A percentile compares a stretch with the other conserved stretches of the same genome.
Evolutionary conservation across 2,888 invertebrate genomes (phyloP).

Genomic region (Apomyelois bistriatella): DNA sequence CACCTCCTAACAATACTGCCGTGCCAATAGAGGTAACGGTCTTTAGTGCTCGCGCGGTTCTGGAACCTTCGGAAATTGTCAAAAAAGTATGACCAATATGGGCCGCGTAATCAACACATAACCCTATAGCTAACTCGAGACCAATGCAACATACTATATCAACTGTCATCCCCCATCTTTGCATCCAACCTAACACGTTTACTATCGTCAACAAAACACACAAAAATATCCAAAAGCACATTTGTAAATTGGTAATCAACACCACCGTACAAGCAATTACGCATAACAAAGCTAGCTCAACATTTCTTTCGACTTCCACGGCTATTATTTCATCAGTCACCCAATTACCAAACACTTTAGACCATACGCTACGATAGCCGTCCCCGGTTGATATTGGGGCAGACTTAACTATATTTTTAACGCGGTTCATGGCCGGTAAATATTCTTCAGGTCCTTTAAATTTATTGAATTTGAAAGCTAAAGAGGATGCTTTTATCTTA

Average conservation of each 20-base stretch:
- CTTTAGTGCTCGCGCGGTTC: constrained; percentile 79
- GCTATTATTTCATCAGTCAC: constrained; percentile 89
- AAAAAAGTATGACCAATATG: constrained; percentile 91
- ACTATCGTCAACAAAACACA: constrained; percentile 87
- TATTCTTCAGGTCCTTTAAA: constrained; percentile 83
- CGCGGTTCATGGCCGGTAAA: constrained; percentile 86
- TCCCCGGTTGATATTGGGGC: constrained; percentile 81
- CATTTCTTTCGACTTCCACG: constrained; percentile 86
- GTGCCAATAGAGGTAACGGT: constrained; percentile 87
- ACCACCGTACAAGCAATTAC: constrained; percentile 89
- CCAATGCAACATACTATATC: constrained; percentile 91
- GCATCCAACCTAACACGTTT: constrained; percentile 88
- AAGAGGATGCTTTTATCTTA: constrained; percentile 79
- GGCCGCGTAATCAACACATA: constrained; percentile 91
- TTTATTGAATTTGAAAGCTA: constrained; percentile 82
- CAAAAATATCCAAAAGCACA: constrained; percentile 88
- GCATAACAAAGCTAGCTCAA: constrained; percentile 86
- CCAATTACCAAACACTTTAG: constrained; percentile 86
- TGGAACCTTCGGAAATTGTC: constrained; percentile 75
- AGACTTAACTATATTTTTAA: constrained; percentile 77
- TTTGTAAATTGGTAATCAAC: constrained; percentile 87
- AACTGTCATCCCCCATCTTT: constrained; percentile 89
- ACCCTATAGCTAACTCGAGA: constrained; percentile 88
- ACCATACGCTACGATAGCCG: constrained; percentile 84
- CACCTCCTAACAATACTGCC: constrained; percentile 88